A percentile compares a stretch with the other conserved stretches of the same genome.
These are phyloP conservation scores for Galeopterus variegatus DNA, from an alignment of 2,113 vertebrate genomes.

Conservation along the genomic window DNA sequence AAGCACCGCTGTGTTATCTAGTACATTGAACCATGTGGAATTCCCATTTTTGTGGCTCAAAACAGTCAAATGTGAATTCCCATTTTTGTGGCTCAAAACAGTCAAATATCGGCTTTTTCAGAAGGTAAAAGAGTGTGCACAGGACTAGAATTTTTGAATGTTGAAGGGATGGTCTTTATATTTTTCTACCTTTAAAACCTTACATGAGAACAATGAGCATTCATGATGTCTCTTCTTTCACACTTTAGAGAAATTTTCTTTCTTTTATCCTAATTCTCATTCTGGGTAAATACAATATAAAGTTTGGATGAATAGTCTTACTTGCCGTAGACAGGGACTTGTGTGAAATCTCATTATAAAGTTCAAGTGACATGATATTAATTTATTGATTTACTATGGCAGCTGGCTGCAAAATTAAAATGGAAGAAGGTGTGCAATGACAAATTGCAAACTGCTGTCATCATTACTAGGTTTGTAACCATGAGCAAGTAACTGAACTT, in stretches of 20 bases:
- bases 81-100: neutral
- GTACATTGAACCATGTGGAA: neutral
- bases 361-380: constrained; percentile 52
- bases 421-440: neutral
- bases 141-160: neutral
- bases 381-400: constrained; percentile 56
- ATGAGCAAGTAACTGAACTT: neutral
- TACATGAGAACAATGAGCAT: neutral
- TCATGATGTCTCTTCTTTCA: neutral
- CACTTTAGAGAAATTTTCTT: neutral
- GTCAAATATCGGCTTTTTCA: neutral
- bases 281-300: neutral
- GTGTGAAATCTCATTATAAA: constrained; percentile 54
- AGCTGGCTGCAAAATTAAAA: constrained; percentile 58
- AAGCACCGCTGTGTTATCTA: neutral
- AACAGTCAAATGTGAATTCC: neutral
- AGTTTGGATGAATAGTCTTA: constrained; percentile 13
- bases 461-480: constrained; percentile 1
- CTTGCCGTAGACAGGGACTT: neutral
- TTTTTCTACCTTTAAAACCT: constrained; percentile 52
- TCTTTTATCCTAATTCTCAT: constrained; percentile 36
- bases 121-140: neutral
- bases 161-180: neutral
- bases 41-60: neutral
- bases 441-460: neutral